Conservation (phyloP, 2,113 vertebrate species). For the Urocitellus parryii region DNA sequence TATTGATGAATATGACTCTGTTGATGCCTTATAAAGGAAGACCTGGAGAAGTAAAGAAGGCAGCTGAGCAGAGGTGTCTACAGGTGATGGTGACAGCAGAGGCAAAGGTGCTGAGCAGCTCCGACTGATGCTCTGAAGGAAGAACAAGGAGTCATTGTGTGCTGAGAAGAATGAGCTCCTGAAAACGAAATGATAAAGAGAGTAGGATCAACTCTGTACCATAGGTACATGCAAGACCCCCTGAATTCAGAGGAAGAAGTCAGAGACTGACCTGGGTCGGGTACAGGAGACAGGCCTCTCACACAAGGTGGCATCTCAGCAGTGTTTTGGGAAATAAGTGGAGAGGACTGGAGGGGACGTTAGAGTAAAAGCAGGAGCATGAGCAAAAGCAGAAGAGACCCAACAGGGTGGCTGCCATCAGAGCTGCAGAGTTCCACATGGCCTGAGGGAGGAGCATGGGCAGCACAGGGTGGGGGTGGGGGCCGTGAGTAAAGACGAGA, state of each 20-base stretch:
- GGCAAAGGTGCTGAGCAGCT: not conserved
- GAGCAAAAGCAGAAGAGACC: not conserved
- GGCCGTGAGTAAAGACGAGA: too few species aligned
- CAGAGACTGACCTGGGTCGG: not conserved
- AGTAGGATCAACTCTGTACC: not conserved
- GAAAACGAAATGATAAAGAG: not conserved
- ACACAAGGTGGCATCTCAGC: not conserved
- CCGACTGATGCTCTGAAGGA: not conserved
- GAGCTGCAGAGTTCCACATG: not conserved
- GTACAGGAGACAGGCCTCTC: not conserved
- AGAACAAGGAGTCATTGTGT: not conserved
- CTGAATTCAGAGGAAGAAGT: not conserved
- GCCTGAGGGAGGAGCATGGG: not conserved
- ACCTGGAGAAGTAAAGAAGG: not conserved
- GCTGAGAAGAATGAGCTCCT: not conserved
- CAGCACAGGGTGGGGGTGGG: too few species aligned
- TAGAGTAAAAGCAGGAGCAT: not conserved
- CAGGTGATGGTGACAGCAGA: not conserved
- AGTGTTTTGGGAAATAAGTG: not conserved
- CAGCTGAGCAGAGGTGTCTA: not conserved
- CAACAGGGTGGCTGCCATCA: not conserved
- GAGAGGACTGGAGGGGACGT: not conserved
- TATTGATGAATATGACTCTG: fast-evolving
- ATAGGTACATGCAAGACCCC: not conserved
- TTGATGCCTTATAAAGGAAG: not conserved